Evolutionary conservation across 2,113 vertebrate genomes (phyloP).

Genomic region (Semnopithecus entellus): DNA sequence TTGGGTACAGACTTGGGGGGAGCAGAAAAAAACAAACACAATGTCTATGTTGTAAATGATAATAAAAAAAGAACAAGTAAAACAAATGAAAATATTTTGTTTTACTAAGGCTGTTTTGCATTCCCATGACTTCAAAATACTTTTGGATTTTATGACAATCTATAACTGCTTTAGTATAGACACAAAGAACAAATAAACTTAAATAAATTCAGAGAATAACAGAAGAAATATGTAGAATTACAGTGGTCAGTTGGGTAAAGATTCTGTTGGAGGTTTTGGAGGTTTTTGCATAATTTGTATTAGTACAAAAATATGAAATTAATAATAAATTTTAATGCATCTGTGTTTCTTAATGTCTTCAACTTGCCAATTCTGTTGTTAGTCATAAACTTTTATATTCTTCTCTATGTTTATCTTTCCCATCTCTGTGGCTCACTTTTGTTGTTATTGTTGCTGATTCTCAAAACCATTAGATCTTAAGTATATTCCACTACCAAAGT

Average conservation of each 20-base stretch:
- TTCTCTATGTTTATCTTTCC: neutral
- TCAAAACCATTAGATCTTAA: neutral
- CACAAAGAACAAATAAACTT: conserved; percentile 1
- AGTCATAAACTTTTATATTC: conserved; percentile 10
- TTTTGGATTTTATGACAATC: conserved; percentile 57
- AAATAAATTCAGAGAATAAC: neutral
- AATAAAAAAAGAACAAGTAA: conserved; percentile 71
- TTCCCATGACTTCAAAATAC: conserved; percentile 79
- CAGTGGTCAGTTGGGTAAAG: neutral
- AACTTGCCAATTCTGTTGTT: neutral
- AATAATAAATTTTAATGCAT: conserved; percentile 30
- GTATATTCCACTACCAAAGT: neutral
- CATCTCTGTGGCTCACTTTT: neutral
- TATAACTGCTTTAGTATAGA: conserved; percentile 46
- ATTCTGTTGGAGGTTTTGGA: neutral
- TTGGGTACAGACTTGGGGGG: conserved; percentile 78
- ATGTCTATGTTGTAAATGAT: conserved; percentile 81
- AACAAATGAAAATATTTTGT: conserved; percentile 77
- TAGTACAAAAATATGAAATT: neutral
- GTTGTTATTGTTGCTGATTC: neutral
- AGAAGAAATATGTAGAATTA: neutral
- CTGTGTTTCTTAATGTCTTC: neutral
- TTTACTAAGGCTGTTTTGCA: conserved; percentile 65
- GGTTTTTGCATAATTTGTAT: neutral
- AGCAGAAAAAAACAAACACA: conserved; percentile 75